Conservation (phyloP, 2,888 invertebrate species). For the Tenthredo amoena region DNA sequence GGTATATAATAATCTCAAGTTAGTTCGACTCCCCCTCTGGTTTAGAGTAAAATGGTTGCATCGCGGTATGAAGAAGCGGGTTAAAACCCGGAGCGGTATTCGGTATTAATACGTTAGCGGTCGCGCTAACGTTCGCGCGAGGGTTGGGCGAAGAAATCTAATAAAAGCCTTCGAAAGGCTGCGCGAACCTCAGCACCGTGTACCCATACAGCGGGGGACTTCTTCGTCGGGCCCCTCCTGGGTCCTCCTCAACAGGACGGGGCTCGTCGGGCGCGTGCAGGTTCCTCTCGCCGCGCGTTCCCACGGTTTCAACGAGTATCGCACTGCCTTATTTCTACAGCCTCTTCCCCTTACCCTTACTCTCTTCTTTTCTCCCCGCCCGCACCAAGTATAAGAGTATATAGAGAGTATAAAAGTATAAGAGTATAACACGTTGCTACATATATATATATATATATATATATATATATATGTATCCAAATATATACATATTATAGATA, state of each 20-base stretch:
- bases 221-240: constrained; percentile 45
- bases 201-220: constrained; percentile 3
- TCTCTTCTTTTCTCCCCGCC: constrained; percentile 64
- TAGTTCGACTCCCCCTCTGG: background rate
- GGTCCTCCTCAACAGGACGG: constrained; percentile 61
- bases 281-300: constrained; percentile 72
- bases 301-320: constrained; percentile 77
- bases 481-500: too few species aligned
- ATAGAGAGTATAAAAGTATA: constrained; percentile 4
- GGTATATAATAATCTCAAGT: constrained; percentile 8
- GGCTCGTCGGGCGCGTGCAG: constrained; percentile 77
- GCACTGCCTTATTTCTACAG: constrained; percentile 65
- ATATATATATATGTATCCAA: background rate
- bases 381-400: constrained; percentile 15
- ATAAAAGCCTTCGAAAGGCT: constrained; percentile 41
- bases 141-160: constrained; percentile 39
- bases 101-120: constrained; percentile 47
- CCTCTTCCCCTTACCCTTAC: constrained; percentile 58
- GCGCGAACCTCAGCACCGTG: constrained; percentile 4
- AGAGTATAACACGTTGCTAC: background rate
- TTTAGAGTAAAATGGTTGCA: constrained; percentile 24
- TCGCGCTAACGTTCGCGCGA: constrained; percentile 45
- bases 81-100: background rate
- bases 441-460: too few species aligned
- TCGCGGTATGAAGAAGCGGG: background rate